Evolutionary conservation across 2,888 invertebrate species (phyloP), one percentile per base, ranked within the genome.

Genomic region (Microctonus aethiopoides): DNA sequence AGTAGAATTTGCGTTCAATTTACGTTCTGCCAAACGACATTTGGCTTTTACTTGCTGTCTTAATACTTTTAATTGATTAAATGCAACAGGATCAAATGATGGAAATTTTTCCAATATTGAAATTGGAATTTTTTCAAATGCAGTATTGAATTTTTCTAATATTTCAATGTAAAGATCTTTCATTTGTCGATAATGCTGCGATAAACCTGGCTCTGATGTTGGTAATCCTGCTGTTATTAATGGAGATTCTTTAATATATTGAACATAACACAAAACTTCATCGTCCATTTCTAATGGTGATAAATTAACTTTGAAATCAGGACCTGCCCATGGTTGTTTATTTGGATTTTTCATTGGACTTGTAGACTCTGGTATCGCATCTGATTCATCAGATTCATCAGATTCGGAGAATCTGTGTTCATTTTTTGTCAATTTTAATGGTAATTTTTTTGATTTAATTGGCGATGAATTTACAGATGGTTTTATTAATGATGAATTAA

Each of bases 121-220:
- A 13, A 89, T 85, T 1, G 92, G 92, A 76, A 93, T 90, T 85
- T 89, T 89, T 76, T 91, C 90, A 74, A 93, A 89, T 0, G 91
- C 90, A 24, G 85, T 86, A 72, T 88, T 89, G 77, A 91, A 90
- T 84, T 91, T 92, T 78, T 92, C 92, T 78, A 92, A 84, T 46
- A 92, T 81, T 77, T 91, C 89, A 73, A 89, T 87, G 20, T 75
- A 91, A 72, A 90, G 87, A 64, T 87, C 85, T 82, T 89, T 90
- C 67, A 88, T 83, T 52, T 76, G 59, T n/a, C 75, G 70, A 32
- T 74, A 78, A 57, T 77, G 79, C 13, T 79, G 74, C 57, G 78
- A 71, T 16, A 86, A 71, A 52, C 80, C 74, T 39, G 79, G 71
- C 62, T 76, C 77, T 5, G 34, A 39, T 32, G 13, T 56, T 9